These are phyloP conservation scores for Dallia pectoralis DNA, from an alignment of 2,797 vertebrate species.

Conservation along the genomic window DNA sequence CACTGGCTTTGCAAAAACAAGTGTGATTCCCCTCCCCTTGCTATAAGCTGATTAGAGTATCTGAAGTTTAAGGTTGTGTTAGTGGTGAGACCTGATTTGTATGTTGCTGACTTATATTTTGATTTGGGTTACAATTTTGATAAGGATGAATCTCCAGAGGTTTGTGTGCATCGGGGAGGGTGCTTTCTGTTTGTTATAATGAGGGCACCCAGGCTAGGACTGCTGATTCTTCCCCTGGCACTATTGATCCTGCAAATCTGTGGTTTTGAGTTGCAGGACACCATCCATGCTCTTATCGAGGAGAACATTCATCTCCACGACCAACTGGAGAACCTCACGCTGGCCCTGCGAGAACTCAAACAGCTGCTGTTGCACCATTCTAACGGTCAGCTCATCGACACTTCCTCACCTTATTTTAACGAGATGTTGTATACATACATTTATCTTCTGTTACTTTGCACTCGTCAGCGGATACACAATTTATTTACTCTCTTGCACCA, in stretches of 20 bases:
- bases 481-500: not conserved
- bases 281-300: slow-evolving; percentile 77
- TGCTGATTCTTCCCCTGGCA: slow-evolving; percentile 44
- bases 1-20: slow-evolving; percentile 39
- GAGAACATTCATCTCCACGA: slow-evolving; percentile 82
- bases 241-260: slow-evolving; percentile 52
- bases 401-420: not conserved
- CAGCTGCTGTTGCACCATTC: slow-evolving; percentile 74
- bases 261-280: slow-evolving; percentile 80
- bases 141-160: slow-evolving; percentile 38
- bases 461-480: not conserved
- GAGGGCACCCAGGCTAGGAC: slow-evolving; percentile 33
- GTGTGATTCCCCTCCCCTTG: slow-evolving; percentile 27
- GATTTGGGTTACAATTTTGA: not conserved
- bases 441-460: not conserved
- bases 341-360: slow-evolving; percentile 75
- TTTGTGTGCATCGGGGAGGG: slow-evolving; percentile 7
- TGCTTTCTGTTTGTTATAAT: slow-evolving; percentile 50
- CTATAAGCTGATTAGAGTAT: slow-evolving; percentile 38
- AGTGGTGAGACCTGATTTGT: slow-evolving; percentile 10
- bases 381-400: slow-evolving; percentile 55
- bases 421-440: not conserved
- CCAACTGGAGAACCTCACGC: slow-evolving; percentile 80
- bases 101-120: not conserved
- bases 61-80: slow-evolving; percentile 20